Base-by-base conservation (phyloP, 2,888 invertebrate genomes). In the Anorthoa munda region DNA sequence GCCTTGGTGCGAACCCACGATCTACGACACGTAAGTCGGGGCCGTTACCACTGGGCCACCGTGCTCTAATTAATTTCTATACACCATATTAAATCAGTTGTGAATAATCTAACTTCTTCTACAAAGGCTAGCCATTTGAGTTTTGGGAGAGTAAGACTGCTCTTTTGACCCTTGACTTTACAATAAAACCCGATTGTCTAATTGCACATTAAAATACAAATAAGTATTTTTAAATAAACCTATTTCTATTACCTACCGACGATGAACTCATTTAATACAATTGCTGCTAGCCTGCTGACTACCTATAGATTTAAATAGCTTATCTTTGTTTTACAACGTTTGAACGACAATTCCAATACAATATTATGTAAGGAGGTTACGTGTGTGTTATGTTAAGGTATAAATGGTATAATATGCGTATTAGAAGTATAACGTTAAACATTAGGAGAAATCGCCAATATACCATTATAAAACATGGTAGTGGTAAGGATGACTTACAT, bases 281-380 rank as follows among this genome's bases (percentile, higher is more conserved):
- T n/a, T 23, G 15, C 21, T n/a, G 17, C 1, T 7, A 51, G n/a
- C 31, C 5, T 1, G 4, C 23, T 13, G 5, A 26, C 23, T 13
- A 21, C 11, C 0, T 2, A 26, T 5, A 45, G 21, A 74, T 74
- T 69, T 48, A 55, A 64, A 77, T 71, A 69, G 39, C 69, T 70
- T 79, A 81, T 79, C 79, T 63, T 68, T 69, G 68, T 73, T 68
- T 68, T 48, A 61, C 39, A 63, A 46, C 51, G 51, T 61, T 15
- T 39, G 58, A 55, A 39, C n/a, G 46, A 9, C 17, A 23, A 2
- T 60, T 45, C 21, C 31, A 46, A 75, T 50, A 61, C 45, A 61
- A 46, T 58, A n/a, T 67, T 74, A 68, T 75, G 75, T 21, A 75
- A 68, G 23, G 50, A 68, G 50, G 50, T 46, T 56, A 61, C 18